A percentile compares a stretch with the other conserved stretches of the same genome.
Evolutionary conservation across 1,140 invertebrate genomes (phyloP).

Genomic region (Limonius californicus): DNA sequence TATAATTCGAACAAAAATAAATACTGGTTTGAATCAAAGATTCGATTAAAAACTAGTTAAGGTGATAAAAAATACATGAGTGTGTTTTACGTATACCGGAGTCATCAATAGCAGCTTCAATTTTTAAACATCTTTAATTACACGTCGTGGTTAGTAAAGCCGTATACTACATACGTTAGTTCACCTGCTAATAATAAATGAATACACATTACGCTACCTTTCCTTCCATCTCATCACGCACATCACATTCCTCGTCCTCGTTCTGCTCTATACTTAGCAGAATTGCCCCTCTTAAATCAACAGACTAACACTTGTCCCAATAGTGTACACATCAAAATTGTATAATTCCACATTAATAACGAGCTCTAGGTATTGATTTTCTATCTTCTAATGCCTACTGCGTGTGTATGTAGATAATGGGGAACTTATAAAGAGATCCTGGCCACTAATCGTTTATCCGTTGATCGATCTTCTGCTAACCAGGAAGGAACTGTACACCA

Average conservation of each 20-base stretch:
- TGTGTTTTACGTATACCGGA: conserved; percentile 5
- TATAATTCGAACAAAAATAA: conserved; percentile 11
- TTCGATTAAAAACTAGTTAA: conserved; percentile 11
- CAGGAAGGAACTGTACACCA: no score
- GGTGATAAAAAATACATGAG: not conserved
- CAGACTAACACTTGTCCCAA: conserved; percentile 14
- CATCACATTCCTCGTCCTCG: conserved; percentile 9
- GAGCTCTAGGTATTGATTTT: conserved; percentile 3
- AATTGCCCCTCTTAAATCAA: conserved; percentile 14
- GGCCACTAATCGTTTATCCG: not conserved
- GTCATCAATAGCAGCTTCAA: conserved; percentile 10
- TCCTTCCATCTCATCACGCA: conserved; percentile 6
- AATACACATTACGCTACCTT: conserved; percentile 10
- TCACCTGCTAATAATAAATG: conserved; percentile 14
- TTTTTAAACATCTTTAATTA: conserved; percentile 12
- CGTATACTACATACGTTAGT: conserved; percentile 3
- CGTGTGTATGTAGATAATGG: conserved; percentile 12
- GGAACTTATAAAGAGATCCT: not conserved
- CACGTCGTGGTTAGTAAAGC: conserved; percentile 5
- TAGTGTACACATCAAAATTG: conserved; percentile 15
- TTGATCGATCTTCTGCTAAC: no score
- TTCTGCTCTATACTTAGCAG: conserved; percentile 9
- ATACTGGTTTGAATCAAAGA: conserved; percentile 1
- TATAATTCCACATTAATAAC: conserved; percentile 12
- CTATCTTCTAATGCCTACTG: conserved; percentile 12